A percentile compares a stretch with the other conserved stretches of the same genome.
Conservation (phyloP, 2,797 vertebrate genomes). For the Sebastes flavidus region DNA sequence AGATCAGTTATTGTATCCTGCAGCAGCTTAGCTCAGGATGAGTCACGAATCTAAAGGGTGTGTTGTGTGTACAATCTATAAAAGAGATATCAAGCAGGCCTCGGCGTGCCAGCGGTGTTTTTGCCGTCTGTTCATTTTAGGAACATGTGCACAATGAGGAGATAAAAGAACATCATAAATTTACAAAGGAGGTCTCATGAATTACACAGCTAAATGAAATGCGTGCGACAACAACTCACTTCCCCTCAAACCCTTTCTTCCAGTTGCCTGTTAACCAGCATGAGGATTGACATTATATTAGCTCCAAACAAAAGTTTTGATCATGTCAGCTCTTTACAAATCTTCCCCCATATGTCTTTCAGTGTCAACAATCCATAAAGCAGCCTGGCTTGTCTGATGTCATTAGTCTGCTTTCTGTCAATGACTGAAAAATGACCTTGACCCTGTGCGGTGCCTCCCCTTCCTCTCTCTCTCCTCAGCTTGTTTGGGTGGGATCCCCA, state of each 20-base stretch:
- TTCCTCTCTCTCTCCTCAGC: conserved; percentile 40
- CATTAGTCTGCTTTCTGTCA: conserved; percentile 42
- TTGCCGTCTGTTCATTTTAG: conserved; percentile 51
- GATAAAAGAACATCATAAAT: conserved; percentile 76
- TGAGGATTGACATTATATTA: not conserved
- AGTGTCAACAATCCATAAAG: conserved; percentile 46
- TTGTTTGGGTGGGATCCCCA: conserved; percentile 66
- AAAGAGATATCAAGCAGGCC: conserved; percentile 63
- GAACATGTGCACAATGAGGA: conserved; percentile 55
- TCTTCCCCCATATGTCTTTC: conserved; percentile 21
- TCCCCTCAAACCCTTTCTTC: conserved; percentile 34
- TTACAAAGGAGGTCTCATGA: conserved; percentile 71
- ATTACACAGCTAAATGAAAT: conserved; percentile 69
- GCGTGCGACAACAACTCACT: conserved; percentile 30
- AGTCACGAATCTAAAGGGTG: conserved; percentile 45
- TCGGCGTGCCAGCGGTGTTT: conserved; percentile 54
- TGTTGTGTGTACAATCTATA: conserved; percentile 35
- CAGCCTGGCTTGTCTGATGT: conserved; percentile 16
- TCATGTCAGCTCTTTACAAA: conserved; percentile 34
- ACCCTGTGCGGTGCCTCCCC: conserved; percentile 40
- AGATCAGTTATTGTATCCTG: conserved; percentile 29
- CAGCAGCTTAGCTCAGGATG: conserved; percentile 35
- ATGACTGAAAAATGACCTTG: conserved; percentile 57
- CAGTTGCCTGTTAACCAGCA: not conserved
- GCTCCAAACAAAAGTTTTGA: conserved; percentile 38